phyloP scores from a whole-genome alignment of 2,797 vertebrate species.

The Tenualosa thibaudeaui region DNA sequence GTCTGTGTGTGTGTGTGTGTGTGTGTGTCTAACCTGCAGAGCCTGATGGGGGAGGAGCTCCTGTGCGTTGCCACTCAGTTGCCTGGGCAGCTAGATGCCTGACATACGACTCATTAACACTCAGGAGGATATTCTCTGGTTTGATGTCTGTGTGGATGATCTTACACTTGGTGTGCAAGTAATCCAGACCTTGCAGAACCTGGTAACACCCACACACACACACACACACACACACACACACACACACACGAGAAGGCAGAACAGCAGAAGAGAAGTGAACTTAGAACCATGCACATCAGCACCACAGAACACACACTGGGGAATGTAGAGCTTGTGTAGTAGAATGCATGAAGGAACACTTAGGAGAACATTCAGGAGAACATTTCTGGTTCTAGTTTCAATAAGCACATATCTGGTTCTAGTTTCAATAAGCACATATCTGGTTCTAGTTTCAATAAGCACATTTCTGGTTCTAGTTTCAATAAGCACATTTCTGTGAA shows the following conservation, averaged over 20 bases:
- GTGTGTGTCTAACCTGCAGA: slow-evolving; percentile 83
- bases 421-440: too few species aligned
- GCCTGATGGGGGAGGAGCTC: slow-evolving; percentile 93
- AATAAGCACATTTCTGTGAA: too few species aligned
- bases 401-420: too few species aligned
- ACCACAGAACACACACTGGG: too few species aligned
- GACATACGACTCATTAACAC: slow-evolving; percentile 90
- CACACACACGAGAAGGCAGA: not conserved
- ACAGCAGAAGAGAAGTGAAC: not conserved
- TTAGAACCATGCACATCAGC: too few species aligned
- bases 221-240: too few species aligned
- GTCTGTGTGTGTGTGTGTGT: slow-evolving; percentile 19
- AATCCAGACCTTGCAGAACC: slow-evolving; percentile 97
- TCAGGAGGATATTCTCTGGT: slow-evolving; percentile 95
- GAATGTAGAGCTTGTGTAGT: too few species aligned
- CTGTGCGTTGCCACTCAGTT: slow-evolving; percentile 94
- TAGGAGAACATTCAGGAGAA: too few species aligned
- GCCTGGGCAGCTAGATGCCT: slow-evolving; percentile 92
- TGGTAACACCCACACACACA: slow-evolving; percentile 48
- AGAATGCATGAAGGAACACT: too few species aligned
- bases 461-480: too few species aligned
- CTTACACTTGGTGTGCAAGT: slow-evolving; percentile 93
- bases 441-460: too few species aligned
- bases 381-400: too few species aligned
- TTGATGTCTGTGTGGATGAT: slow-evolving; percentile 99